Evolutionary conservation across 2,113 vertebrate genomes (phyloP).

Genomic region (Amphiprion ocellaris): DNA sequence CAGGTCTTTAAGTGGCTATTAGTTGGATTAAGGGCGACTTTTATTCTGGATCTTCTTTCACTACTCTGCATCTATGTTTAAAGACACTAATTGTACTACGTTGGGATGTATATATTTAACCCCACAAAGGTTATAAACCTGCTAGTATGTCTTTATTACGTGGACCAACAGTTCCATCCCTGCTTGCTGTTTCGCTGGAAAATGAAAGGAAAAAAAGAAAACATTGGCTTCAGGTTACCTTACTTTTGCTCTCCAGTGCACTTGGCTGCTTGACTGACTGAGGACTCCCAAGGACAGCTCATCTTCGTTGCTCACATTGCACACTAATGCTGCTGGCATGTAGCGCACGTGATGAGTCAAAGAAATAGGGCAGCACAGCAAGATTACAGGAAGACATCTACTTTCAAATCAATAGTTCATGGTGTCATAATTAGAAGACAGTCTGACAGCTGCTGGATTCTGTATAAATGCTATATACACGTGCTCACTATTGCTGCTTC

Average conservation of each 20-base stretch:
- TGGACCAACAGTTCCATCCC: background rate
- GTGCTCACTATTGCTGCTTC: background rate
- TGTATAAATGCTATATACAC: background rate
- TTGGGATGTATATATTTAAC: background rate
- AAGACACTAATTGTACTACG: background rate
- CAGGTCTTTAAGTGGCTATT: too few species aligned
- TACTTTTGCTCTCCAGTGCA: slow-evolving; percentile 24
- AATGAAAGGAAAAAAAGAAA: background rate
- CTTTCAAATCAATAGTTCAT: slow-evolving; percentile 35
- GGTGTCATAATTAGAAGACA: slow-evolving; percentile 37
- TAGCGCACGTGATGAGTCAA: background rate
- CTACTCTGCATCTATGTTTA: fast-evolving
- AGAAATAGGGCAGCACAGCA: slow-evolving; percentile 11
- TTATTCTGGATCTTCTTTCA: background rate
- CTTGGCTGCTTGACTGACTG: slow-evolving; percentile 38
- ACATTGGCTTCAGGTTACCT: slow-evolving; percentile 11
- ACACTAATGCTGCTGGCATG: background rate
- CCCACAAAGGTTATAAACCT: background rate
- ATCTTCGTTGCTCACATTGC: slow-evolving; percentile 17
- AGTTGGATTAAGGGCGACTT: too few species aligned
- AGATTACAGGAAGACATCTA: slow-evolving; percentile 8
- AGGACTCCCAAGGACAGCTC: slow-evolving; percentile 6
- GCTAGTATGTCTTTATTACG: background rate
- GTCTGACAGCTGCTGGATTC: background rate
- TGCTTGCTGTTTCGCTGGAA: background rate